These are phyloP conservation scores for Ascaphus truei DNA, from an alignment of 2,113 vertebrate species.

Conservation along the genomic window DNA sequence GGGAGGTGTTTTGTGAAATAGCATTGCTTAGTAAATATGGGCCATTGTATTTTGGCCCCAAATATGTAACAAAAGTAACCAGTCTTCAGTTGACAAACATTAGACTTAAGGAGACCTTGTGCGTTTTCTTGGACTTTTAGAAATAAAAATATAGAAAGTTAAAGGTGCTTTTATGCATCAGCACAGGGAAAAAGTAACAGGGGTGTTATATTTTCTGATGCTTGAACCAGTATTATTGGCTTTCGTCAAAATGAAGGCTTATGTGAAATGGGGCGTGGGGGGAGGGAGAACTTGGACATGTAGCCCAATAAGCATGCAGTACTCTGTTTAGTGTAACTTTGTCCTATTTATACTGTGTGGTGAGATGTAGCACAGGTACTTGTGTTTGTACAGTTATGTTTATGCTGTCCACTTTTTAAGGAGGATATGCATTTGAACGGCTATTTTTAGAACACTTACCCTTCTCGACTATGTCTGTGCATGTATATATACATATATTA, in stretches of 20 bases:
- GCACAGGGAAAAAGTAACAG: too few species aligned
- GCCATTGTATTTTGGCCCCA: too few species aligned
- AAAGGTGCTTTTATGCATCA: too few species aligned
- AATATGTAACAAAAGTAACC: too few species aligned
- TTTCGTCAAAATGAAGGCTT: neutral
- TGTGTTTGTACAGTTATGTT: slow-evolving; percentile 69
- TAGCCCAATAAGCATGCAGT: slow-evolving; percentile 10
- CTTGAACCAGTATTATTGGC: too few species aligned
- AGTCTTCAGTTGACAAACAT: too few species aligned
- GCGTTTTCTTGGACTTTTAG: too few species aligned
- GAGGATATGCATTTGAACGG: slow-evolving; percentile 60
- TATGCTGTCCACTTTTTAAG: slow-evolving; percentile 62
- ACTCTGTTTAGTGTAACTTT: slow-evolving; percentile 57
- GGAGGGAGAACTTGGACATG: neutral
- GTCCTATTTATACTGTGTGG: slow-evolving; percentile 56
- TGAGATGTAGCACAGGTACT: slow-evolving; percentile 66
- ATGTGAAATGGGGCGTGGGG: neutral
- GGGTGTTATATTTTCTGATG: too few species aligned
- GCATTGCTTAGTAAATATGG: too few species aligned
- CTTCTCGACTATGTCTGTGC: slow-evolving; percentile 50
- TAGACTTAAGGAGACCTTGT: too few species aligned
- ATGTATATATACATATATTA: slow-evolving; percentile 66
- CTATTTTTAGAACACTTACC: slow-evolving; percentile 74
- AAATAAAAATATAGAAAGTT: too few species aligned
- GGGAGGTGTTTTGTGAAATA: too few species aligned